Percentiles rank a stretch among this genome's conserved stretches.
Conservation (phyloP, 2,797 vertebrate genomes). For the Neopelma chrysocephalum region DNA sequence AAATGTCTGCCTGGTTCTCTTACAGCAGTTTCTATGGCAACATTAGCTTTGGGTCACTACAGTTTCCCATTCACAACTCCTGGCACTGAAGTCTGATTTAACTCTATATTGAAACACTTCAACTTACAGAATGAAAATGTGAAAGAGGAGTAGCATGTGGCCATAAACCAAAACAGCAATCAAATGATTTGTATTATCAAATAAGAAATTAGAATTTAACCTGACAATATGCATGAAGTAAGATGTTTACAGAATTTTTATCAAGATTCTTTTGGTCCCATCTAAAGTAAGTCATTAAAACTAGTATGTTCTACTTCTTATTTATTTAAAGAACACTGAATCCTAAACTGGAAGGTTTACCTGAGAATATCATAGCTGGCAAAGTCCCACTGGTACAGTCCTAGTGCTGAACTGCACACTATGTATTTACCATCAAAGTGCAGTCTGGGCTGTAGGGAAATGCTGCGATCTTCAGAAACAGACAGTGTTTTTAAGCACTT, state of each 20-base stretch:
- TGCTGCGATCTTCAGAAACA: conserved; percentile 95
- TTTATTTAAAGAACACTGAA: neutral
- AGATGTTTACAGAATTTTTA: neutral
- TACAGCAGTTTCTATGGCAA: neutral
- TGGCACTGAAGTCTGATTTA: neutral
- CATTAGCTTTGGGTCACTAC: neutral
- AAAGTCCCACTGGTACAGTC: conserved; percentile 98
- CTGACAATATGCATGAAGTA: neutral
- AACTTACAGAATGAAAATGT: neutral
- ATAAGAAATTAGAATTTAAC: neutral
- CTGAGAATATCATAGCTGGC: conserved; percentile 96
- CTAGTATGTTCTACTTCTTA: neutral
- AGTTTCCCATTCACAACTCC: neutral
- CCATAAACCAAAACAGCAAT: neutral
- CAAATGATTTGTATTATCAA: neutral
- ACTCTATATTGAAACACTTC: neutral
- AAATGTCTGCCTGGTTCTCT: neutral
- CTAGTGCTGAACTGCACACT: conserved; percentile 95
- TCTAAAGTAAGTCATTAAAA: neutral
- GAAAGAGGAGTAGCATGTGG: neutral
- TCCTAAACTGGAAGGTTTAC: conserved; percentile 73
- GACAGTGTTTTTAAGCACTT: conserved; percentile 94
- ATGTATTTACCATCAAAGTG: conserved; percentile 97
- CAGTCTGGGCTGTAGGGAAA: conserved; percentile 93
- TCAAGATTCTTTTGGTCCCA: neutral